Conservation (phyloP, 2,888 invertebrate genomes). For the Drepanosiphum platanoidis region DNA sequence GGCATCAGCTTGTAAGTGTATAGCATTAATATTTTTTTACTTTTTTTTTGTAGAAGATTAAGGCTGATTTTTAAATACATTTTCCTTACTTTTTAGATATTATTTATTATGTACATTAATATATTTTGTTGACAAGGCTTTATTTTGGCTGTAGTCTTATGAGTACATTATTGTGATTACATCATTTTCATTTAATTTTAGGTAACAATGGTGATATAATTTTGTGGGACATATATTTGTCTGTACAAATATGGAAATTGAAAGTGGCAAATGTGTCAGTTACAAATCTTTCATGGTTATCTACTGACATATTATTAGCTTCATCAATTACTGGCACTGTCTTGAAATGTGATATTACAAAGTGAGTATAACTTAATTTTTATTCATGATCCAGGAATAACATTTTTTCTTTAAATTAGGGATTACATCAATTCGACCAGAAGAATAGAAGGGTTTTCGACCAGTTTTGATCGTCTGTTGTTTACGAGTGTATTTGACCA, state of each 20-base stretch:
- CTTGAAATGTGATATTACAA: slow-evolving; percentile 32
- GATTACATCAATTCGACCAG: not conserved
- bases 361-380: slow-evolving; percentile 7
- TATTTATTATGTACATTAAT: not conserved
- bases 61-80: not conserved
- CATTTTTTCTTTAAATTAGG: not conserved
- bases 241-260: slow-evolving; percentile 35
- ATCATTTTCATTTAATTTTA: not conserved
- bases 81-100: not conserved
- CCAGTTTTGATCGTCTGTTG: slow-evolving; percentile 4
- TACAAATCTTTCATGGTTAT: slow-evolving; percentile 22
- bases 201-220: slow-evolving; percentile 58
- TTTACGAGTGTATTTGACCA: not conserved
- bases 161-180: too few relatives aligned
- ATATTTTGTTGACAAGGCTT: too few relatives aligned
- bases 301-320: slow-evolving; percentile 18
- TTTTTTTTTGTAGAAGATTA: not conserved
- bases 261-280: not conserved
- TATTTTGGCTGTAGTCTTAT: too few relatives aligned
- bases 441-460: slow-evolving; percentile 22
- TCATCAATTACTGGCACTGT: slow-evolving; percentile 14
- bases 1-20: slow-evolving; percentile 80
- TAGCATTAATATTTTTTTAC: slow-evolving; percentile 19
- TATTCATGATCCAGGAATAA: not conserved
- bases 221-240: slow-evolving; percentile 58